Evolutionary conservation across 2,888 invertebrate species (phyloP), one percentile per base, ranked within the genome.

Genomic region (Phragmatobia fuliginosa): DNA sequence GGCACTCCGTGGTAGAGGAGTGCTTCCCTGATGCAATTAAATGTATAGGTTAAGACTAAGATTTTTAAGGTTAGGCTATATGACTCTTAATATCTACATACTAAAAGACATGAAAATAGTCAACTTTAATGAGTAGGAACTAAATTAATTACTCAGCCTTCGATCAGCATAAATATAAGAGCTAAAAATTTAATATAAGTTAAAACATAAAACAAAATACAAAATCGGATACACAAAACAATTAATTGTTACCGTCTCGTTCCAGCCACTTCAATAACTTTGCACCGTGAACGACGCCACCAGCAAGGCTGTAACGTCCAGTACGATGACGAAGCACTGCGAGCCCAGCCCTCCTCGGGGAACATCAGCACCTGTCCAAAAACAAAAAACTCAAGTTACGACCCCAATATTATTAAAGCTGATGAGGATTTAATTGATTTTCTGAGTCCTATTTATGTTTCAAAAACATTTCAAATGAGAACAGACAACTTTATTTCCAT

Each of bases 311-410:
- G 97, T 86, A 98, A 96, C 68, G 97, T 97, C 98, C 98, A 98
- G 93, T 98, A 97, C 68, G 97, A 97, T 66, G 97, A 97, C 66
- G 97, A 97, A 52, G 98, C 98, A 83, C 97, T 98, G 81, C 97
- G 96, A 75, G 98, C 98, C 98, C 98, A 98, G 32, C 98, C 98
- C 89, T 98, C 98, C 90, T 98, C 98, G 4, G 98, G 98, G 89
- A 97, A 98, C 85, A 98, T 95, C 81, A 98, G 96, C 81, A 98
- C 97, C 97, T 97, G 95, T 41, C 88, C 85, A 79, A 72, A 84
- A 81, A 36, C 32, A 31, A 33, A 28, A 62, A 62, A 18, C 60
- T 59, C 16, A 61, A 67, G 2, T 28, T n/a, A 65, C 36, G 65
- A 69, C 32, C 33, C 33, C 28, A 58, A 66, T 41, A 31, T 62